A percentile compares a stretch with the other conserved stretches of the same genome.
Evolutionary conservation across 2,797 vertebrate species (phyloP).

Genomic region (Mormyrops boulengeri): DNA sequence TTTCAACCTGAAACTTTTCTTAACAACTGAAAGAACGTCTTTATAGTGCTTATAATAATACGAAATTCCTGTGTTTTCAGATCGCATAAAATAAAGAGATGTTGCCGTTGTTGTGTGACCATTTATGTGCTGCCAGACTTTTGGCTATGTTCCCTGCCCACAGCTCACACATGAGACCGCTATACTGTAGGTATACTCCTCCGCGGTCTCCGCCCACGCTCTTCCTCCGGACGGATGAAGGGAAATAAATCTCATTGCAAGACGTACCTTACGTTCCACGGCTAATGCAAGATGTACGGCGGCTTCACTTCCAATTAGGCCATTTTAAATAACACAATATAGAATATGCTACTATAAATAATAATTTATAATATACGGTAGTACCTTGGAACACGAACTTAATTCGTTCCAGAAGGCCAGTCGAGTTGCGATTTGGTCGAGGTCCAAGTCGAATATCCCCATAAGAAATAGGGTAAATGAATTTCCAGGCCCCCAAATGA

Average conservation of each 20-base stretch:
- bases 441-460: neutral
- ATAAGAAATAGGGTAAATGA: neutral
- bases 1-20: neutral
- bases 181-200: neutral
- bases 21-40: neutral
- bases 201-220: conserved; percentile 12
- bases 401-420: neutral
- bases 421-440: neutral
- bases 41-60: neutral
- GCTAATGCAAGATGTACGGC: neutral
- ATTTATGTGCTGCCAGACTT: neutral
- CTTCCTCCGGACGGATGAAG: neutral
- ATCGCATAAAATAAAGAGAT: neutral
- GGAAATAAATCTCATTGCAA: neutral
- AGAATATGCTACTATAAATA: neutral
- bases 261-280: neutral
- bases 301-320: neutral
- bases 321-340: neutral
- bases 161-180: neutral
- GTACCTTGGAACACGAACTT: neutral
- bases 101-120: neutral
- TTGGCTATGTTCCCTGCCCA: neutral
- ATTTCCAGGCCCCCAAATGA: neutral
- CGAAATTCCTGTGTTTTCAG: neutral
- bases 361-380: neutral